Evolutionary conservation across 1,140 invertebrate species (phyloP), one percentile per base, ranked within the genome.

Genomic region (Saxidomus purpurata): DNA sequence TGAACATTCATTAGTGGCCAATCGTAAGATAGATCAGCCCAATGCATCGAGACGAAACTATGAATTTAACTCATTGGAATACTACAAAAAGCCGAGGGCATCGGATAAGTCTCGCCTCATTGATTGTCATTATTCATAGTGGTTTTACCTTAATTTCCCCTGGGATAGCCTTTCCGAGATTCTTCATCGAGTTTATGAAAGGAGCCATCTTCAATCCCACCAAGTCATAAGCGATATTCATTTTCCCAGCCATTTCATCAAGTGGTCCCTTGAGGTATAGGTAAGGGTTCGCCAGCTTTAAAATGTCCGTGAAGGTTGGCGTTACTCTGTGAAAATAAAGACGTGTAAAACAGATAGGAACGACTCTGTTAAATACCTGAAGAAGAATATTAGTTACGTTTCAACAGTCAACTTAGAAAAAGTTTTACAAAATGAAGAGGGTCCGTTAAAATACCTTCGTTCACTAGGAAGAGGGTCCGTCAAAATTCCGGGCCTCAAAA

Each of bases 221-320:
- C n/a, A 82, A 28, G n/a, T 82, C 55, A 1, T 59, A 47, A 17
- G 49, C 80, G n/a, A 31, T 55, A 1, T 31, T 28, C 6, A 63
- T 31, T 34, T 82, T 59, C 0, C 17, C 15, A 9, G 43, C 31
- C 4, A 82, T 85, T 28, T 85, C 40, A n/a, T 71, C n/a, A 13
- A 85, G 36, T n/a, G 82, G 82, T 9, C n/a, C 67, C 0, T 85
- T 49, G 9, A 85, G 40, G n/a, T 71, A 52, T 4, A 15, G 49
- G n/a, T 85, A 85, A 0, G 82, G 82, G 34, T 85, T 85, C 1
- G 67, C 40, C 15, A 71, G 11, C 36, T 85, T 85, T 9, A 85
- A 40, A n/a, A 71, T 71, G 22, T 85, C 82, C 1, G 22, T 25
- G 17, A 85, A 74, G 0, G 63, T 49, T 17, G 82, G 82, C 8